phyloP scores from a whole-genome alignment of 1,140 invertebrate species.

The Pseudomyrmex cubaensis region DNA sequence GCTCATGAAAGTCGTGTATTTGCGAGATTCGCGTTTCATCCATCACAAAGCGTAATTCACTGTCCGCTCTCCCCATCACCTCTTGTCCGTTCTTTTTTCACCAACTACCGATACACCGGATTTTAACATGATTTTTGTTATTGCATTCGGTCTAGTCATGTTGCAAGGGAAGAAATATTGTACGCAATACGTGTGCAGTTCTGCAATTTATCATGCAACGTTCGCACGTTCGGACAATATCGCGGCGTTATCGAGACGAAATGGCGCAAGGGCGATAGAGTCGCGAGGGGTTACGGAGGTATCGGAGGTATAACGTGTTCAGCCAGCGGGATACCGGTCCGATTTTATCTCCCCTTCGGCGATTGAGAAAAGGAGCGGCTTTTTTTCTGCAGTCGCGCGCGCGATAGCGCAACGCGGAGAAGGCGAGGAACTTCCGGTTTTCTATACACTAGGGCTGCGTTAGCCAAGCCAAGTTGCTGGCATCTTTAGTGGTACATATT shows the following conservation, averaged over 20 bases:
- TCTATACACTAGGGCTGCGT: not conserved
- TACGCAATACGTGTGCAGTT: not conserved
- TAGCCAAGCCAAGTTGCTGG: not conserved
- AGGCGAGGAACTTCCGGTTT: conserved; percentile 32
- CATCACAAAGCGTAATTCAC: not conserved
- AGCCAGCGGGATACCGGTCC: conserved; percentile 3
- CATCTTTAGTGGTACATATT: not conserved
- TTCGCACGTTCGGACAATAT: not conserved
- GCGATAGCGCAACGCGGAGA: not conserved
- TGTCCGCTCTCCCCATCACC: not conserved
- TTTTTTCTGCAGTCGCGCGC: conserved; percentile 29
- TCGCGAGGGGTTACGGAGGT: conserved; percentile 33
- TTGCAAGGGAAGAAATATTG: conserved; percentile 8
- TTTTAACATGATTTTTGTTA: not conserved
- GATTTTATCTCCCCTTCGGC: conserved; percentile 32
- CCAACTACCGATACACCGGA: not conserved
- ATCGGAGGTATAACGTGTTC: conserved; percentile 26
- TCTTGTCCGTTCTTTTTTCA: not conserved
- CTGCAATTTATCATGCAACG: conserved; percentile 29
- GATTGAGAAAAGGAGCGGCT: not conserved
- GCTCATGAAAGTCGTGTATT: not conserved
- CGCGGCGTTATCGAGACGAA: conserved; percentile 25
- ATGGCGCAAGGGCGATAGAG: conserved; percentile 26
- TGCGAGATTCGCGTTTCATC: not conserved
- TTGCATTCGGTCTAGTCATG: not conserved